Base-by-base conservation (phyloP, 2,888 invertebrate species). In the Nomada ruficornis region DNA sequence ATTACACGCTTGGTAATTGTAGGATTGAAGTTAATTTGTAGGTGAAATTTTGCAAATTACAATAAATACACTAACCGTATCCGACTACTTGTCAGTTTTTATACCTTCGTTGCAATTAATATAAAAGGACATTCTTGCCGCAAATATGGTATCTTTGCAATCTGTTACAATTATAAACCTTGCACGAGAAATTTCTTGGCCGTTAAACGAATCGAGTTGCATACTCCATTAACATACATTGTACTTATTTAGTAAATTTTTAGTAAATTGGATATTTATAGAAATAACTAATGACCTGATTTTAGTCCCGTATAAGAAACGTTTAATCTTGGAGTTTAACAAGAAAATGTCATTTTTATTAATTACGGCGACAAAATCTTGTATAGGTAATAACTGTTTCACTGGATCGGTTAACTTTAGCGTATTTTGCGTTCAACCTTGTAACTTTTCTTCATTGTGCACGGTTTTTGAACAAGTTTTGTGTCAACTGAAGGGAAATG, bases 1-100 rank as follows among this genome's bases (percentile, higher is more conserved):
- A 72, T 72, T 72, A 64, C 44, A 15, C 11, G 50, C 64, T 55
- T 2, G 42, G n/a, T 72, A 72, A 72, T 64, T 72, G 42, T 13
- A 55, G 15, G 36, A 18, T 55, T 36, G 23, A 68, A 64, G 26
- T 44, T 42, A 64, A 23, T 72, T 72, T 44, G 42, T 15, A 15
- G n/a, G 13, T 15, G 0, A n/a, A 26, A n/a, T 42, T 54, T 64
- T 10, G n/a, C 42, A 63, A 54, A 54, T 54, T 15, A 7, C 13
- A 7, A 64, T 72, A 64, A 54, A 55, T 64, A 13, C 26, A 36
- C 20, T 20, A 29, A 15, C 5, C 18, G 44, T 29, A 29, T 64
- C 10, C 20, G 54, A 26, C 42, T 42, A 42, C 62, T 63, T 42
- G 13, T 42, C 62, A 54, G 50, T 52, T 23, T 29, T 36, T 15